Percentiles rank a stretch among this genome's conserved stretches.
Conservation (phyloP, 2,113 vertebrate genomes). For the Halcyon malimbica region DNA sequence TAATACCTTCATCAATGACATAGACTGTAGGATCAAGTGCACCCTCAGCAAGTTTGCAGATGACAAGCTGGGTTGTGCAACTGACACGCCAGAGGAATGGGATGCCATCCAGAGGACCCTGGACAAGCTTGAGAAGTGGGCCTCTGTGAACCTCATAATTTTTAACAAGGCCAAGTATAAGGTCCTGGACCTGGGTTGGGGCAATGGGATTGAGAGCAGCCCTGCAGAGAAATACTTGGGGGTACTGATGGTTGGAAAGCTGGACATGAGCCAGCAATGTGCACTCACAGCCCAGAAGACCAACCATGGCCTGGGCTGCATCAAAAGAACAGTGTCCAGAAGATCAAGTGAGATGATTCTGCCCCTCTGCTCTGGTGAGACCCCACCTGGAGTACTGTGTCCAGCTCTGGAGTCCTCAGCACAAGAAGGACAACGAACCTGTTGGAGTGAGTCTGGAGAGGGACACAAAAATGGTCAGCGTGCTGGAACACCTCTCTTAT, state of each 20-base stretch:
- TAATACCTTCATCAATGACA: neutral
- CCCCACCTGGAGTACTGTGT: neutral
- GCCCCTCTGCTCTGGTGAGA: neutral
- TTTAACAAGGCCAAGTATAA: neutral
- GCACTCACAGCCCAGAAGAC: neutral
- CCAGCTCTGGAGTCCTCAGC: neutral
- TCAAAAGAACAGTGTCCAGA: neutral
- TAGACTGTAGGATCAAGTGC: neutral
- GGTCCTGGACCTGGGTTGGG: neutral
- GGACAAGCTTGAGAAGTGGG: neutral
- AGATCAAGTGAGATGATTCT: neutral
- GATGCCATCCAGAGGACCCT: neutral
- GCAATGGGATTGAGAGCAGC: neutral
- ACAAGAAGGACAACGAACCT: neutral
- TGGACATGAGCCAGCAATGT: neutral
- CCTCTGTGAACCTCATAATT: neutral
- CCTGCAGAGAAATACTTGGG: neutral
- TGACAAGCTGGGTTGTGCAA: neutral
- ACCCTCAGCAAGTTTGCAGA: neutral
- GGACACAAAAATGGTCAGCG: fast-evolving
- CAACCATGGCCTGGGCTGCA: neutral
- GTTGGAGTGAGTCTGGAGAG: neutral
- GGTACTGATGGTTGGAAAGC: neutral
- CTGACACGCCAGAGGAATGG: neutral
- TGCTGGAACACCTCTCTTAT: neutral